These are phyloP conservation scores for Gymnothorax reevesii DNA, from an alignment of 2,797 vertebrate genomes.

Conservation along the genomic window DNA sequence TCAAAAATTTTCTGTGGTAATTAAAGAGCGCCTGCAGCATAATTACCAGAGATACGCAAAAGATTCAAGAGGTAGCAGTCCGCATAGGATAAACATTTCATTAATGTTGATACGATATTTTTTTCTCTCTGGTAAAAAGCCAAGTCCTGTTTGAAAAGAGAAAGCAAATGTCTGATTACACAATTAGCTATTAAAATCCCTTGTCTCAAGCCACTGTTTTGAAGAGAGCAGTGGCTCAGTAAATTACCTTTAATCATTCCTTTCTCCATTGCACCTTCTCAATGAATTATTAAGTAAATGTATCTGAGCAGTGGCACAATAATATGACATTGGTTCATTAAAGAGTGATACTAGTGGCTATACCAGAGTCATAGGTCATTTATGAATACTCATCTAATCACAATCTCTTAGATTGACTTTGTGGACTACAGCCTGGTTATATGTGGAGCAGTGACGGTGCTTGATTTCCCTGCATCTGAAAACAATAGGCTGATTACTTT, in stretches of 20 bases:
- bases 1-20: not conserved
- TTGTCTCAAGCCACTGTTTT: not conserved
- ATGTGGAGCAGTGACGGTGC: not conserved
- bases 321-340: not conserved
- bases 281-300: not conserved
- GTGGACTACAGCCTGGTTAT: not conserved
- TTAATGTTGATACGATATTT: not conserved
- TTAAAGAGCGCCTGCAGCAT: not conserved
- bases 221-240: not conserved
- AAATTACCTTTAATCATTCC: constrained; percentile 4
- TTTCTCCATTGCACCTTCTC: not conserved
- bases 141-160: not conserved
- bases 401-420: not conserved
- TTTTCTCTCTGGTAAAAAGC: not conserved
- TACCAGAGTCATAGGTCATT: not conserved
- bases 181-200: not conserved
- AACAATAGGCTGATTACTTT: not conserved
- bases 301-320: not conserved
- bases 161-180: constrained; percentile 2
- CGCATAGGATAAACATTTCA: not conserved
- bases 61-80: not conserved
- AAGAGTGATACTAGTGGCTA: not conserved
- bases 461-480: not conserved
- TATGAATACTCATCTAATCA: not conserved
- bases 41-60: not conserved